Evolutionary conservation across 2,113 vertebrate genomes (phyloP), one percentile per base, ranked within the genome.

Genomic region (Pelusios castaneus): DNA sequence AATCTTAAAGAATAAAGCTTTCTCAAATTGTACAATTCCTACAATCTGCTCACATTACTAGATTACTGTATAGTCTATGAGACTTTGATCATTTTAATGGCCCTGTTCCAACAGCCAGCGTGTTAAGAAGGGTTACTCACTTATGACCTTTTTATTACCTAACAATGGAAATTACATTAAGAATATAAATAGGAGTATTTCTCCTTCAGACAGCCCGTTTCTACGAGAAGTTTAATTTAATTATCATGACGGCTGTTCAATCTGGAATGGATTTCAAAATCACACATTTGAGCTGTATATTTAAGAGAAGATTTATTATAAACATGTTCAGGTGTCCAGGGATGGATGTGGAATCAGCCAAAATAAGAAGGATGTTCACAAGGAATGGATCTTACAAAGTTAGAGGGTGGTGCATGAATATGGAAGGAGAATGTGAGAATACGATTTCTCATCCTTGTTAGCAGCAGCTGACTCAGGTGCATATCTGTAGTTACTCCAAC

Each of bases 81-180:
- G 49, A 75, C 17, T 45, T 52, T 88, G 89, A 92, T 70, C 17
- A 89, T 75, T 93, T 92, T 67, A 91, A 80, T 6, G 1, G 55
- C 58, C 6, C 0, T 79, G 58, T 91, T 87, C 88, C 56, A 81
- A 60, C 63, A 89, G 77, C 34, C 43, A 78, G 73, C 60, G 41
- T 77, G 41, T 89, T 89, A 88, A 83, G 80, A 75, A 52, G 43
- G 75, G 38, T 80, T 95, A 88, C 21, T 91, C 75, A 88, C 51
- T n/a, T n/a, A 88, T 45, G 13, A 84, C 19, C 81, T 75, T 86
- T 78, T 78, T 51, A 87, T 79, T 87, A 85, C 82, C 92, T 78
- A 75, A 86, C 82, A 86, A 63, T 25, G 55, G 79, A 47, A 78
- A 49, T 34, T 21, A 41, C 60, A 81, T 81, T 93, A 89, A 91